Conservation (phyloP, 2,113 vertebrate species). For the Labeo rohita region DNA sequence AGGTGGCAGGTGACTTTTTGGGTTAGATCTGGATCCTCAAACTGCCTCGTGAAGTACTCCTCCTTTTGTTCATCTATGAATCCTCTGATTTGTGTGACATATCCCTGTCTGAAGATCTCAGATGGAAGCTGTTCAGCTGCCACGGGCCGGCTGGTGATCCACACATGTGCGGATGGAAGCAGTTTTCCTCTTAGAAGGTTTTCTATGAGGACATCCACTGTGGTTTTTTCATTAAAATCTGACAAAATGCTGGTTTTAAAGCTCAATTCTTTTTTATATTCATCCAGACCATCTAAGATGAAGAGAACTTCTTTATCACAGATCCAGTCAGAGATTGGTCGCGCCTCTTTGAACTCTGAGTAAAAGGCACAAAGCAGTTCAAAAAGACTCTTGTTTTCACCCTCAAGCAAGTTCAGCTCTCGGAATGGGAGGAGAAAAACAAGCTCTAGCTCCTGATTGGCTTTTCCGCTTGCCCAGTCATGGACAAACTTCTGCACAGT, state of each 20-base stretch:
- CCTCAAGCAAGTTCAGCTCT: constrained; percentile 33
- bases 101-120: constrained; percentile 22
- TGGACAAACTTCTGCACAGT: constrained; percentile 41
- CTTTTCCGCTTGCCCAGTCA: constrained; percentile 47
- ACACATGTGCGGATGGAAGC: constrained; percentile 34
- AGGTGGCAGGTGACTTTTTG: constrained; percentile 39
- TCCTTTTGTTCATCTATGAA: constrained; percentile 50
- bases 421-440: constrained; percentile 44
- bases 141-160: constrained; percentile 38
- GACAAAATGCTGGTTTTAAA: constrained; percentile 23
- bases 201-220: constrained; percentile 26
- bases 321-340: background rate
- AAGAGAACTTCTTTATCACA: constrained; percentile 25
- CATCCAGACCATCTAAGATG: constrained; percentile 56
- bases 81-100: constrained; percentile 45
- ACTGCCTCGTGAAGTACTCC: constrained; percentile 46
- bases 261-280: constrained; percentile 32
- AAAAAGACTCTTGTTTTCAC: constrained; percentile 31
- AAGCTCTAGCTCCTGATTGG: constrained; percentile 40
- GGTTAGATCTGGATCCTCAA: constrained; percentile 17
- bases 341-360: background rate
- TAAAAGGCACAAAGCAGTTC: constrained; percentile 33
- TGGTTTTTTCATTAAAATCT: background rate
- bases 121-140: constrained; percentile 18
- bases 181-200: constrained; percentile 37